A percentile compares a stretch with the other conserved stretches of the same genome.
Conservation (phyloP, 2,888 invertebrate species). For the Drosophila picticornis region DNA sequence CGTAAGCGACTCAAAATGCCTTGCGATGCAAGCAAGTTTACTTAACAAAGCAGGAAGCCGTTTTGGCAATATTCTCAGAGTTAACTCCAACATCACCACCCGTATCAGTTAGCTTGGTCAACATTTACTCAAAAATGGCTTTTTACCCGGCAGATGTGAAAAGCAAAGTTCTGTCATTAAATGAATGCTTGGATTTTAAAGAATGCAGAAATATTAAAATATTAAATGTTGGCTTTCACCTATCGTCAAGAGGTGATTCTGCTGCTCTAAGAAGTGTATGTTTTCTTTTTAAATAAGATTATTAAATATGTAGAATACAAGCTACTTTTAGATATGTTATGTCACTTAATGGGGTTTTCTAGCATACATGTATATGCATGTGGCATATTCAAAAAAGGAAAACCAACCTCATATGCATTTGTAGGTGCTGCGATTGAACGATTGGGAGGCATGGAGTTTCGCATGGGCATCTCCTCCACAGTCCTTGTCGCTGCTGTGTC, state of each 20-base stretch:
- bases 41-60: not conserved
- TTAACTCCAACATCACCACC: not conserved
- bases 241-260: not conserved
- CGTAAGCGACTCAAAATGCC: not conserved
- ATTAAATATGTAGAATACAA: not conserved
- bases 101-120: not conserved
- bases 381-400: not conserved
- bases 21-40: not conserved
- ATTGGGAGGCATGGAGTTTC: no score
- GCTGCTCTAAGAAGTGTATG: not conserved
- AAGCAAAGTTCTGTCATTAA: not conserved
- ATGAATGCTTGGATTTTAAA: not conserved
- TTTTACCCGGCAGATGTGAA: not conserved
- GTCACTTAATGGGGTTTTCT: not conserved
- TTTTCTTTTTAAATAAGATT: not conserved
- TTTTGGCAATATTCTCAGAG: no score
- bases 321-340: not conserved
- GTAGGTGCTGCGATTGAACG: not conserved
- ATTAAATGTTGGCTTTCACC: not conserved
- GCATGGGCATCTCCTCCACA: not conserved
- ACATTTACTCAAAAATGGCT: not conserved
- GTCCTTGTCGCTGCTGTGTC: conserved; percentile 6
- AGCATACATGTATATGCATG: not conserved
- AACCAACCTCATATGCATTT: conserved; percentile 16
- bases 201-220: not conserved